A percentile compares a stretch with the other conserved stretches of the same genome.
Conservation (phyloP, 2,888 invertebrate genomes). For the Molanna angustata region DNA sequence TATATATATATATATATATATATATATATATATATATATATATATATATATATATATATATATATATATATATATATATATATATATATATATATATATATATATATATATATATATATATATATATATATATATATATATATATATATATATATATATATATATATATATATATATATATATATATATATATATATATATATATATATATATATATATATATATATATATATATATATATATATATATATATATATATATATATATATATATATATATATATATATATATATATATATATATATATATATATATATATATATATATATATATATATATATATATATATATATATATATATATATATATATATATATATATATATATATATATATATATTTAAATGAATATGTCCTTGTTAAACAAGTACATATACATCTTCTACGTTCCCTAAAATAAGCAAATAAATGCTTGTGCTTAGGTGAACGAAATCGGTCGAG, state of each 20-base stretch:
- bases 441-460: too few species aligned
- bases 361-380: constrained; percentile 9
- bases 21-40: not conserved
- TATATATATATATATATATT: not conserved
- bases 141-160: not conserved
- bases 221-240: not conserved
- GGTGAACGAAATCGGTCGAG: too few species aligned
- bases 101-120: not conserved
- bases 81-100: not conserved
- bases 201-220: not conserved
- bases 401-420: too few species aligned
- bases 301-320: constrained; percentile 2
- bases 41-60: not conserved
- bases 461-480: too few species aligned
- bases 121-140: not conserved
- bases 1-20: not conserved
- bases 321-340: not conserved
- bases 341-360: constrained; percentile 10
- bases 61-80: not conserved
- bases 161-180: not conserved
- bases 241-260: not conserved
- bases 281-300: not conserved
- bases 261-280: not conserved
- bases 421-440: too few species aligned
- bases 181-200: not conserved